Conservation (phyloP, 2,888 invertebrate species). For the Monoplex corrugatus region DNA sequence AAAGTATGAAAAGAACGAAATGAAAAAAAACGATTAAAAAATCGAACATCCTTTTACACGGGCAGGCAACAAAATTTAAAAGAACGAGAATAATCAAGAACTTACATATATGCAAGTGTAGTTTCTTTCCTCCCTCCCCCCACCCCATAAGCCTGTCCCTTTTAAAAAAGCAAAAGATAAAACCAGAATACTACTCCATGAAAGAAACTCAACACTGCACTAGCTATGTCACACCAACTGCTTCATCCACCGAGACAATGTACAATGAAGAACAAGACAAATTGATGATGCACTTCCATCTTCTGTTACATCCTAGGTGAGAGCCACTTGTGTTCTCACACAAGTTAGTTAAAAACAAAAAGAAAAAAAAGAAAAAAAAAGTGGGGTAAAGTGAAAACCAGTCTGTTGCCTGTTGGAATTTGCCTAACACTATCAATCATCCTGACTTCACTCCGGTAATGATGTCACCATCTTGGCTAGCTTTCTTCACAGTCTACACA, state of each 20-base stretch:
- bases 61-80: no score
- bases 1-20: not conserved
- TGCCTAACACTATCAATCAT: constrained; percentile 59
- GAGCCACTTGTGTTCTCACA: no score
- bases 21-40: not conserved
- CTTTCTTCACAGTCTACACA: not conserved
- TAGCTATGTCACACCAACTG: not conserved
- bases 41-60: no score
- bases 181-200: not conserved
- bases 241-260: not conserved
- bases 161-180: not conserved
- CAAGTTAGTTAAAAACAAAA: constrained; percentile 29
- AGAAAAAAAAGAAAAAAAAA: constrained; percentile 34
- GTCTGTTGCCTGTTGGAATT: constrained; percentile 64
- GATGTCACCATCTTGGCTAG: not conserved
- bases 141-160: not conserved
- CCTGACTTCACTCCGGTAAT: not conserved
- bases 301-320: not conserved
- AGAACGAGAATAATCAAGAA: no score
- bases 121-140: not conserved
- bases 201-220: not conserved
- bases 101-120: no score
- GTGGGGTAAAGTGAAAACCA: constrained; percentile 55
- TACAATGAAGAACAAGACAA: constrained; percentile 12
- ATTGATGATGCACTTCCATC: not conserved